Percentiles rank a stretch among this genome's conserved stretches.
phyloP scores from a whole-genome alignment of 1,140 invertebrate species.

The Drosophila kepulauana region DNA sequence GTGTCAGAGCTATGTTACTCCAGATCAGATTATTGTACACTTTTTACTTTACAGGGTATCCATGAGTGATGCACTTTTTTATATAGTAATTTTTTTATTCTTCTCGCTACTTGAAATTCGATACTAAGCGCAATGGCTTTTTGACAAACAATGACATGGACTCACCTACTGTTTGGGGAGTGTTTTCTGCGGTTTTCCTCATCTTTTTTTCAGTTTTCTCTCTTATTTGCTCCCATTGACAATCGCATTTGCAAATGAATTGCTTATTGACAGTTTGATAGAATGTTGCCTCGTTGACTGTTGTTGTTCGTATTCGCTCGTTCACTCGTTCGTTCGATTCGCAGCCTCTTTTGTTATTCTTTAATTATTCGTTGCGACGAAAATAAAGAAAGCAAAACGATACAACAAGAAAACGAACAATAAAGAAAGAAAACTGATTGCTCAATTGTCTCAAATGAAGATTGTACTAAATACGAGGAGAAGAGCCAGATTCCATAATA shows the following conservation, averaged over 20 bases:
- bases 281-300: constrained; percentile 65
- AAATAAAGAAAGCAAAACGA: constrained; percentile 13
- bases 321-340: neutral
- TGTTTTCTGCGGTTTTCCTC: constrained; percentile 27
- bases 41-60: neutral
- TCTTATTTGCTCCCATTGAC: constrained; percentile 43
- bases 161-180: constrained; percentile 66
- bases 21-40: too few species aligned
- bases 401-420: constrained; percentile 10
- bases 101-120: constrained; percentile 57
- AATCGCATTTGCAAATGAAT: constrained; percentile 80
- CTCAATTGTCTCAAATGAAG: constrained; percentile 32
- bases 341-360: constrained; percentile 70
- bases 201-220: constrained; percentile 31
- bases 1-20: too few species aligned
- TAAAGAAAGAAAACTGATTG: constrained; percentile 14
- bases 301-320: constrained; percentile 32
- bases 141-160: constrained; percentile 80
- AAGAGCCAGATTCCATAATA: neutral
- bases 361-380: constrained; percentile 61
- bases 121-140: constrained; percentile 78
- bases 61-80: neutral
- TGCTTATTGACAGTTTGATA: constrained; percentile 83
- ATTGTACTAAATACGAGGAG: constrained; percentile 15
- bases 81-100: constrained; percentile 21